Base-by-base conservation (phyloP, 2,888 invertebrate species). In the Marronus borbonicus region DNA sequence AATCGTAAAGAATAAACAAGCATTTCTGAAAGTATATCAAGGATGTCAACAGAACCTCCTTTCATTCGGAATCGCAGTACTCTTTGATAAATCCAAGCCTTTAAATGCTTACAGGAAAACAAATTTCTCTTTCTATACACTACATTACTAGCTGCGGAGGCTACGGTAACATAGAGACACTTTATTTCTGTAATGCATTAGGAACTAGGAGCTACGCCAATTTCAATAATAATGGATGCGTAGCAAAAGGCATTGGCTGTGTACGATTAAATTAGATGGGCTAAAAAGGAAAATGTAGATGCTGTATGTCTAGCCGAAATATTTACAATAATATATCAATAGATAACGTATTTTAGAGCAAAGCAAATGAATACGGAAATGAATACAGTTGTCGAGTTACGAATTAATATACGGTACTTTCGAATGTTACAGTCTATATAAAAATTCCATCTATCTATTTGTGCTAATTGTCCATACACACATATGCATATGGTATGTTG, bases 141-240 rank as follows among this genome's bases (percentile, higher is more conserved):
- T 55, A 17, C 55, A 55, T 55, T 55, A 55, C 20, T 55, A 20
- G 55, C 20, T 20, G 2, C 20, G 20, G 20, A 8, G 20, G 12
- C 12, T 8, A 44, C 12, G 44, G 10, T 44, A 44, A 44, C 44
- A 1, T 44, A 44, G 8, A 55, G 20, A 24, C 24, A 17, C 8
- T 55, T 55, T 55, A 17, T 44, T 44, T 44, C 8, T 44, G 44
- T 44, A 44, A 44, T 44, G 44, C 8, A 44, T 55, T 55, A 55
- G 17, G 55, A 55, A 55, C 55, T 20, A 55, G 55, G 55, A 55
- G 55, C 20, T 55, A 55, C 55, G 55, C 17, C 20, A 20, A 55
- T 55, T 55, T 17, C 17, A 24, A 55, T 20, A 3, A 55, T 55
- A 55, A 55, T 20, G 5, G 55, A 55, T 55, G 17, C 55, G 20